Percentiles rank a stretch among this genome's conserved stretches.
phyloP scores from a whole-genome alignment of 2,797 vertebrate species.

The Typhlichthys eigenmanni region DNA sequence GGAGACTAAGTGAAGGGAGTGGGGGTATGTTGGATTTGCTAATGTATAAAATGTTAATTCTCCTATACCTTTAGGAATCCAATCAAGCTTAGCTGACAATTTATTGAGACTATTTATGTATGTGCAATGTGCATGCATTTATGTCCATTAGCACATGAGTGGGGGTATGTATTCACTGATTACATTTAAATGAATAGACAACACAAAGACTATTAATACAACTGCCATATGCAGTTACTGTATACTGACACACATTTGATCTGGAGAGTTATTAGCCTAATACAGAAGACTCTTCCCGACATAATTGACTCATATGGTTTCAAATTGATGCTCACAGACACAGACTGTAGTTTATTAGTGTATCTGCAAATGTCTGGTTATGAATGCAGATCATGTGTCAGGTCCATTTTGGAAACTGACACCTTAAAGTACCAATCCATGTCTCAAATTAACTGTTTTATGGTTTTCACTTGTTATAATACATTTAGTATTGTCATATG shows the following conservation, averaged over 20 bases:
- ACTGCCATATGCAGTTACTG: background rate
- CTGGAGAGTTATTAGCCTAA: background rate
- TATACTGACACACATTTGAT: background rate
- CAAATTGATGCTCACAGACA: too few relatives aligned
- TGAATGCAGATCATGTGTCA: constrained; percentile 10
- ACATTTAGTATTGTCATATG: too few relatives aligned
- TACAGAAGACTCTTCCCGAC: constrained; percentile 4
- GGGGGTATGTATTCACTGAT: background rate
- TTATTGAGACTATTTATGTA: constrained; percentile 4
- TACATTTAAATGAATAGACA: too few relatives aligned
- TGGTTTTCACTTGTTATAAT: too few relatives aligned
- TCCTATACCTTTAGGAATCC: background rate
- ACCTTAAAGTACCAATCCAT: too few relatives aligned
- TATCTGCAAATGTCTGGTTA: constrained; percentile 8
- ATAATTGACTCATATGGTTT: background rate
- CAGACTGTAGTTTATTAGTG: background rate
- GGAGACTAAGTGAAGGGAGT: background rate
- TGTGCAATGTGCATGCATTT: background rate
- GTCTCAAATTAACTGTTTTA: too few relatives aligned
- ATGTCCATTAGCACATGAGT: background rate
- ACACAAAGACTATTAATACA: too few relatives aligned
- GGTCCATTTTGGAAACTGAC: constrained; percentile 19
- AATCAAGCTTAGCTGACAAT: constrained; percentile 1
- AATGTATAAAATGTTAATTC: constrained; percentile 6
- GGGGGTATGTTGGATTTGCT: background rate